Evolutionary conservation across 2,113 vertebrate species (phyloP).

Genomic region (Danionella cerebrum): DNA sequence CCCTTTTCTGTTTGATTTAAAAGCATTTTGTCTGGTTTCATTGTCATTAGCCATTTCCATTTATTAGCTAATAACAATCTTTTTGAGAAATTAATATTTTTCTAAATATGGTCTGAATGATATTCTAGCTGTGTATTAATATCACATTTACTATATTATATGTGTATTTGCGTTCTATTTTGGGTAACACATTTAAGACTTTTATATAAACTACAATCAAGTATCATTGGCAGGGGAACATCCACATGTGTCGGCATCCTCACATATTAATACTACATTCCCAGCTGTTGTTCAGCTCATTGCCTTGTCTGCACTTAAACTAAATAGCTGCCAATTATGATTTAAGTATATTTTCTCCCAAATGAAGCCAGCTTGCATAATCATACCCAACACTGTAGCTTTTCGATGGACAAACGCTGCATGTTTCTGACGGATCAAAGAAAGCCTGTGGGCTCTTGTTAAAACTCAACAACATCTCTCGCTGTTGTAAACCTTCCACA

Average conservation of each 20-base stretch:
- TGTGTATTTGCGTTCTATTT: no score
- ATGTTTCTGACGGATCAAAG: constrained; percentile 60
- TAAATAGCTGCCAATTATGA: neutral
- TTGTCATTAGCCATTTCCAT: no score
- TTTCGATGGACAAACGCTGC: constrained; percentile 46
- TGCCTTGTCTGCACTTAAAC: neutral
- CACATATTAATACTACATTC: neutral
- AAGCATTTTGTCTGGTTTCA: no score
- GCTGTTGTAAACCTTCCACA: constrained; percentile 41
- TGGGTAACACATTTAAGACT: neutral
- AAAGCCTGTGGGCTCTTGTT: constrained; percentile 54
- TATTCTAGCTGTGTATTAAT: no score
- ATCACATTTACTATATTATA: no score
- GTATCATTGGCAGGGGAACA: neutral
- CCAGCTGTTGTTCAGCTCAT: constrained; percentile 5
- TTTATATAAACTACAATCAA: neutral
- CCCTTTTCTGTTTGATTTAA: no score
- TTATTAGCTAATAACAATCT: no score
- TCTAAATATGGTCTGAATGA: no score
- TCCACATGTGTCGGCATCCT: neutral
- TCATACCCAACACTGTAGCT: constrained; percentile 28
- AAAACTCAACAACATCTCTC: constrained; percentile 61
- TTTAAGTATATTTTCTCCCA: constrained; percentile 38
- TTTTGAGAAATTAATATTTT: no score
- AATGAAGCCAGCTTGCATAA: neutral